Evolutionary conservation across 2,113 vertebrate genomes (phyloP).

Genomic region (Herpailurus yagouaroundi): DNA sequence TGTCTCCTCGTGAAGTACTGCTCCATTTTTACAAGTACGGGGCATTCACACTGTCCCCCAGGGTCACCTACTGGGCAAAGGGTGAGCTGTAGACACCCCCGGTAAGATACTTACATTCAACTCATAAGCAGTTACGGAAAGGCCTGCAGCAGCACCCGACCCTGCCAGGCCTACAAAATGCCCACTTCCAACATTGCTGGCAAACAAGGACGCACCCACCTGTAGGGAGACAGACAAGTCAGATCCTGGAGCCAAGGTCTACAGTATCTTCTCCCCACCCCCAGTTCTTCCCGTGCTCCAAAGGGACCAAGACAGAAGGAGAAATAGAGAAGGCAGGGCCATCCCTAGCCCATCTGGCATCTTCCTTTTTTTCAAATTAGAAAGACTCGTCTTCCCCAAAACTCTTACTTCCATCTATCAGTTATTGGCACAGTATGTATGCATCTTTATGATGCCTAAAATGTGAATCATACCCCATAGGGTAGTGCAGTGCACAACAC

Average conservation of each 20-base stretch:
- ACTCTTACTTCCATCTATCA: neutral
- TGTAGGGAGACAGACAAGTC: constrained; percentile 69
- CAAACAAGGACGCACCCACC: constrained; percentile 97
- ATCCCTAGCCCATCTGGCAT: neutral
- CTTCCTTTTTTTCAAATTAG: neutral
- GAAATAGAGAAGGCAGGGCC: neutral
- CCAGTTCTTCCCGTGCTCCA: neutral
- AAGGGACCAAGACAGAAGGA: neutral
- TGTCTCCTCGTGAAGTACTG: neutral
- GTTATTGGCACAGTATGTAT: neutral
- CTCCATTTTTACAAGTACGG: neutral
- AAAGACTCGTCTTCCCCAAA: neutral
- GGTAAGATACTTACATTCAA: constrained; percentile 90
- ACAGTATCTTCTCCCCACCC: neutral
- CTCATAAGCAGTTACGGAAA: constrained; percentile 93
- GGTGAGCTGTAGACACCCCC: fast-evolving
- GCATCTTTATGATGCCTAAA: neutral
- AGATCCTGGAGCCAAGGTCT: neutral
- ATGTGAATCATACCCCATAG: no score
- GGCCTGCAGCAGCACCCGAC: constrained; percentile 93
- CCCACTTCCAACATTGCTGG: constrained; percentile 98
- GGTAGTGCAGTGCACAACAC: neutral
- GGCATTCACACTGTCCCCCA: neutral
- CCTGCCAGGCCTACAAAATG: constrained; percentile 97
- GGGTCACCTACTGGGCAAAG: neutral